Conservation (phyloP, 2,113 vertebrate species). For the Mobula hypostoma region DNA sequence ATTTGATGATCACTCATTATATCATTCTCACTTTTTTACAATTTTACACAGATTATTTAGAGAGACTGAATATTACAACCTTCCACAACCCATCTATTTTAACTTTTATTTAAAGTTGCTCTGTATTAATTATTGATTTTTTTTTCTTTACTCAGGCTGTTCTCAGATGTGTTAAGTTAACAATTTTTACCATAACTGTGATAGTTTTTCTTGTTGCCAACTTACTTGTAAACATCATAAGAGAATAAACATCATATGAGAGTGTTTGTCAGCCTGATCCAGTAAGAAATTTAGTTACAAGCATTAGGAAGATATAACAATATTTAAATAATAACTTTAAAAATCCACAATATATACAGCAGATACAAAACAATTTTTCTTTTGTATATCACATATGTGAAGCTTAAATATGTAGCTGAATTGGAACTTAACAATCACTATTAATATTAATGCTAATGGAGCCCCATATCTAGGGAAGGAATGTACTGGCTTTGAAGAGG, state of each 20-base stretch:
- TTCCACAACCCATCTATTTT: neutral
- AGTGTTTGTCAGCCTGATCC: neutral
- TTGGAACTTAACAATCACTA: neutral
- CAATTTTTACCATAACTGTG: constrained; percentile 47
- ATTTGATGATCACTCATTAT: neutral
- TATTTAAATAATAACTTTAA: neutral
- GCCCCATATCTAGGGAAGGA: no score
- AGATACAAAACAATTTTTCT: neutral
- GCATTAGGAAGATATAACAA: neutral
- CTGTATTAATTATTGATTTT: constrained; percentile 62
- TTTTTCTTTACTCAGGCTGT: constrained; percentile 66
- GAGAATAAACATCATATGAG: neutral
- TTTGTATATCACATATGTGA: neutral
- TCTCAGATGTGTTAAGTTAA: constrained; percentile 57
- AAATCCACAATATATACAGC: neutral
- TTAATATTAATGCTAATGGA: neutral
- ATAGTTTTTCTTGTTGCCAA: constrained; percentile 54
- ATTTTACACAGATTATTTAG: neutral
- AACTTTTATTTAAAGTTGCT: neutral
- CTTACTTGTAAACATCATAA: constrained; percentile 39
- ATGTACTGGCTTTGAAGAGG: no score
- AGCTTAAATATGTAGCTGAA: neutral
- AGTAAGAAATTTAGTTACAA: neutral
- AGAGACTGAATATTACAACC: neutral
- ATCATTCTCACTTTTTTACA: neutral